Evolutionary conservation across 2,113 vertebrate genomes (phyloP).

Genomic region (Corythornis cristatus): DNA sequence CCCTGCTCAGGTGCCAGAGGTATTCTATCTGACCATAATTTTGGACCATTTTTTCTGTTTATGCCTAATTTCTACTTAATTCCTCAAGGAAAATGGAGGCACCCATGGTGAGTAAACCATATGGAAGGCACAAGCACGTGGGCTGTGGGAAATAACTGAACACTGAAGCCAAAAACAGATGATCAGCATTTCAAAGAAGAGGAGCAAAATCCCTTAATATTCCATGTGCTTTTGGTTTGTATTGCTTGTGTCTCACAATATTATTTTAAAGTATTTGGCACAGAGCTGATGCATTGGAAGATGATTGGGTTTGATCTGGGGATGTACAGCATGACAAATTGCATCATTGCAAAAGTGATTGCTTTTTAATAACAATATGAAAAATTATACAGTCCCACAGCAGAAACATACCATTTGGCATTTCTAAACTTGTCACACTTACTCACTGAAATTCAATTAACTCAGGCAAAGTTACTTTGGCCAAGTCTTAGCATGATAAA

Average conservation of each 20-base stretch:
- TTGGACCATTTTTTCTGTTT: background rate
- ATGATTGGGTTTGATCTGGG: background rate
- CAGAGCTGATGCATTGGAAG: background rate
- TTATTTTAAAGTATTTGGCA: background rate
- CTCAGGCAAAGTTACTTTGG: background rate
- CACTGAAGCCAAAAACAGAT: background rate
- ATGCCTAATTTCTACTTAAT: background rate
- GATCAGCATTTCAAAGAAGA: background rate
- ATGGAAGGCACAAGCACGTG: background rate
- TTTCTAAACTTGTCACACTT: background rate
- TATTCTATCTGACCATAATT: background rate
- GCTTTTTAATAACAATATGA: background rate
- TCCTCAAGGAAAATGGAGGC: background rate
- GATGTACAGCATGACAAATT: background rate
- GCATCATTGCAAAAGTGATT: background rate
- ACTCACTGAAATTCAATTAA: background rate
- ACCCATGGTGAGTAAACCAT: background rate
- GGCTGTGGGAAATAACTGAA: background rate
- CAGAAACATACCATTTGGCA: background rate
- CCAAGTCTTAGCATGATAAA: background rate
- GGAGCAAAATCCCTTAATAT: background rate
- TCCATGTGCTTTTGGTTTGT: background rate
- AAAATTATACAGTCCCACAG: background rate
- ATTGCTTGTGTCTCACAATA: background rate
- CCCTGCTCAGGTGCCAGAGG: background rate